These are phyloP conservation scores for Gallinago media DNA, from an alignment of 2,113 vertebrate species.

Conservation along the genomic window DNA sequence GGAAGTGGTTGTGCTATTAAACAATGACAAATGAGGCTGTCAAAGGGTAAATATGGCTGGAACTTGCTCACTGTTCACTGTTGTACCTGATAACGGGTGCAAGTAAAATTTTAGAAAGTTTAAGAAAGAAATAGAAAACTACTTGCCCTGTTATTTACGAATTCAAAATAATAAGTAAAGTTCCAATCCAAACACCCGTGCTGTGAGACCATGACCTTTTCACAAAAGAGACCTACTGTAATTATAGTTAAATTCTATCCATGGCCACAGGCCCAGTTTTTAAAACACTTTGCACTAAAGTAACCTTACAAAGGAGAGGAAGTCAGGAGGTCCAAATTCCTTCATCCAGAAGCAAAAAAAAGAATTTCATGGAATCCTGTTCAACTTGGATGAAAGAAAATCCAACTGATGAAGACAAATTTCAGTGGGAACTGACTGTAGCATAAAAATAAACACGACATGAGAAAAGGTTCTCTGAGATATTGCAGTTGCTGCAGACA, in stretches of 20 bases:
- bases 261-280: background rate
- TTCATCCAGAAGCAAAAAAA: background rate
- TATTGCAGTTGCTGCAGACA: background rate
- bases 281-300: background rate
- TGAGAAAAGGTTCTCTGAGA: background rate
- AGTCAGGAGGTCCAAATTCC: background rate
- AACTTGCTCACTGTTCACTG: background rate
- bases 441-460: rapidly evolving
- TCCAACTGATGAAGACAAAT: rapidly evolving
- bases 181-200: background rate
- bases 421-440: rapidly evolving
- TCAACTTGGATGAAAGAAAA: background rate
- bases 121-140: background rate
- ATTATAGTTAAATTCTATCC: background rate
- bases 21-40: background rate
- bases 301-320: background rate
- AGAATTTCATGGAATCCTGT: background rate
- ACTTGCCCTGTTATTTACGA: background rate
- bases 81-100: background rate
- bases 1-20: background rate
- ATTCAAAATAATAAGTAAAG: background rate
- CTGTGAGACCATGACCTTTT: background rate
- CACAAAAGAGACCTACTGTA: background rate
- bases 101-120: background rate
- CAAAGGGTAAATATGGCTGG: background rate